Percentiles rank a stretch among this genome's conserved stretches.
These are phyloP conservation scores for Enteromius thamalakanensis DNA, from an alignment of 2,797 vertebrate species.

Conservation along the genomic window DNA sequence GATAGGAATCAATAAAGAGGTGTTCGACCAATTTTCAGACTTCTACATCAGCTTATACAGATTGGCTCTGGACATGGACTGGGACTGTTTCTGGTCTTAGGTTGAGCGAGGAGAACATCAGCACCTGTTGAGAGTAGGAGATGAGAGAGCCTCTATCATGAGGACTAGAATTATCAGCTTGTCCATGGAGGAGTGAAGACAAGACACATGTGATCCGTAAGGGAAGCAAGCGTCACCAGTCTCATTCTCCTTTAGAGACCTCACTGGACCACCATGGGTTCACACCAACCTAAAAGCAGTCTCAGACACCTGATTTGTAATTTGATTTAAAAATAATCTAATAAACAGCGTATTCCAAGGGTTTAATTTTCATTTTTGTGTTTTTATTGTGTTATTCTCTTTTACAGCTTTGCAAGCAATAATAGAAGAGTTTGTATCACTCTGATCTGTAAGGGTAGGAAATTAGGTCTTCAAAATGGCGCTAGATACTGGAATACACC, in stretches of 20 bases:
- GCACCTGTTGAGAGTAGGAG: background rate
- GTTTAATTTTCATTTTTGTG: background rate
- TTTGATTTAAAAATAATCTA: background rate
- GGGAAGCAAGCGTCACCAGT: background rate
- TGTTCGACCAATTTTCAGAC: slow-evolving; percentile 1
- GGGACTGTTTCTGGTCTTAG: background rate
- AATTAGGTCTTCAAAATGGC: background rate
- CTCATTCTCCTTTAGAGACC: background rate
- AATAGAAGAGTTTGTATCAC: background rate
- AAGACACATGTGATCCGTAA: background rate
- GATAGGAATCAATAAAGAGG: too few relatives aligned
- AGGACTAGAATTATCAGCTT: background rate
- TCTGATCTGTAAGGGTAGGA: background rate
- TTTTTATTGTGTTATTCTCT: background rate
- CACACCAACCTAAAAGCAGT: background rate
- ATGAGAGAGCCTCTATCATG: background rate
- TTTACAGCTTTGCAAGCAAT: background rate
- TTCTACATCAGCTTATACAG: slow-evolving; percentile 5
- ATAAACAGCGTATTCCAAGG: background rate
- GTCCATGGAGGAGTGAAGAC: background rate
- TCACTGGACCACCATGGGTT: background rate
- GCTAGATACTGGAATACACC: background rate
- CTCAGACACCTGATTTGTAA: background rate
- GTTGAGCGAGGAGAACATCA: background rate
- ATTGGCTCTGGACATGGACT: slow-evolving; percentile 9